Percentiles rank a stretch among this genome's conserved stretches.
These are phyloP conservation scores for Drosophila pseudotakahashii DNA, from an alignment of 2,888 invertebrate genomes.

Conservation along the genomic window DNA sequence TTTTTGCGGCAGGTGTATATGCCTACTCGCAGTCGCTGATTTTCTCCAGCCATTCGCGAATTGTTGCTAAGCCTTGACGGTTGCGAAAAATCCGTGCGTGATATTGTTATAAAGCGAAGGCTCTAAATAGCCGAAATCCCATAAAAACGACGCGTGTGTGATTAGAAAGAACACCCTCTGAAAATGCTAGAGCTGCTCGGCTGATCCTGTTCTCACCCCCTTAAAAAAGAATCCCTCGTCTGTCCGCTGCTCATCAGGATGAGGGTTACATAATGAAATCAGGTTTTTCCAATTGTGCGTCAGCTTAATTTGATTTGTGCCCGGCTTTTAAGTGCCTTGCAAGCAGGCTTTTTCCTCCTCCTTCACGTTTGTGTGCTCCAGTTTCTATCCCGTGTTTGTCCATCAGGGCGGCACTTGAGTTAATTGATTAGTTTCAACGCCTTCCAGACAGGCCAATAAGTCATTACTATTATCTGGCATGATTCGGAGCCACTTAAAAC, in stretches of 20 bases:
- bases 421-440: constrained; percentile 73
- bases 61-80: constrained; percentile 71
- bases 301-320: constrained; percentile 65
- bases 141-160: constrained; percentile 39
- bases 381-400: constrained; percentile 8
- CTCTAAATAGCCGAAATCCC: constrained; percentile 30
- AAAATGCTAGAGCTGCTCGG: constrained; percentile 23
- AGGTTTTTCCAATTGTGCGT: constrained; percentile 58
- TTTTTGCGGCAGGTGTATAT: constrained; percentile 5
- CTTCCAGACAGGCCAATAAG: constrained; percentile 45
- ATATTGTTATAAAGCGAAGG: constrained; percentile 29
- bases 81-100: constrained; percentile 55
- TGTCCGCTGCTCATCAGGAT: constrained; percentile 24
- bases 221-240: background rate
- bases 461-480: constrained; percentile 41
- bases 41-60: constrained; percentile 67
- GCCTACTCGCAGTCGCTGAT: constrained; percentile 6
- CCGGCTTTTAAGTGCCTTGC: constrained; percentile 58
- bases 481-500: constrained; percentile 28
- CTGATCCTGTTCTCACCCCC: constrained; percentile 17
- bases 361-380: constrained; percentile 24
- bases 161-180: constrained; percentile 10
- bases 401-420: constrained; percentile 55
- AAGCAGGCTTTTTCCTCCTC: background rate
- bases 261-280: constrained; percentile 59